phyloP scores from a whole-genome alignment of 2,888 invertebrate species.

The Yponomeuta cagnagella region DNA sequence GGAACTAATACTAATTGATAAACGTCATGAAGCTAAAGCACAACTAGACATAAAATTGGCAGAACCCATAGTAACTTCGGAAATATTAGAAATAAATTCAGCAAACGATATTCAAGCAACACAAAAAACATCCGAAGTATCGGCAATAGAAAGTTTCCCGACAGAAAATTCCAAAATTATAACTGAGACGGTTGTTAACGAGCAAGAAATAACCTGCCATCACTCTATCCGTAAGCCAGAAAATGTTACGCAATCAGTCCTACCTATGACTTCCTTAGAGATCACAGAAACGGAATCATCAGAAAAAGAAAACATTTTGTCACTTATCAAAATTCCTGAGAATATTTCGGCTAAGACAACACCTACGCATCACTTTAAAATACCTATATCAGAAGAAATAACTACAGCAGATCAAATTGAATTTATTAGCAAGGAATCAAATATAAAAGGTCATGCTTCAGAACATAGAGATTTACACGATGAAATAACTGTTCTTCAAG shows the following conservation, averaged over 20 bases:
- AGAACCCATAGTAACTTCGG: conserved; percentile 77
- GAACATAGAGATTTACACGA: conserved; percentile 51
- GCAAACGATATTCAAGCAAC: conserved; percentile 65
- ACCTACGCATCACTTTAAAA: conserved; percentile 55
- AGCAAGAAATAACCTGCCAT: conserved; percentile 74
- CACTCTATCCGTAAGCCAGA: conserved; percentile 41
- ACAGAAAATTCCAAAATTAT: conserved; percentile 80
- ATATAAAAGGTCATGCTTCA: conserved; percentile 39
- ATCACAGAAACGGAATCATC: conserved; percentile 77
- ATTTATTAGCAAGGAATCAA: conserved; percentile 32
- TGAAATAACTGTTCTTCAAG: conserved; percentile 57
- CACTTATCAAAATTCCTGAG: conserved; percentile 39
- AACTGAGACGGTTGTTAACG: conserved; percentile 76
- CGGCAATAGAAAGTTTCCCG: conserved; percentile 64
- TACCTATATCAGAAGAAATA: conserved; percentile 58
- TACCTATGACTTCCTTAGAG: conserved; percentile 77
- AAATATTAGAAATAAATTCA: conserved; percentile 62
- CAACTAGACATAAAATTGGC: conserved; percentile 74
- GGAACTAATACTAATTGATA: conserved; percentile 64
- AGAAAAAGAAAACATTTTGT: conserved; percentile 79
- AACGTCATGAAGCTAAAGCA: conserved; percentile 72
- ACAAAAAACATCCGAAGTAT: conserved; percentile 61
- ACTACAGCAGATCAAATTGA: conserved; percentile 57
- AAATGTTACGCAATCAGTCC: conserved; percentile 61
- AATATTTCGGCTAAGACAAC: conserved; percentile 35